Evolutionary conservation across 2,113 vertebrate genomes (phyloP), one percentile per base, ranked within the genome.

Genomic region (Edolisoma coerulescens): DNA sequence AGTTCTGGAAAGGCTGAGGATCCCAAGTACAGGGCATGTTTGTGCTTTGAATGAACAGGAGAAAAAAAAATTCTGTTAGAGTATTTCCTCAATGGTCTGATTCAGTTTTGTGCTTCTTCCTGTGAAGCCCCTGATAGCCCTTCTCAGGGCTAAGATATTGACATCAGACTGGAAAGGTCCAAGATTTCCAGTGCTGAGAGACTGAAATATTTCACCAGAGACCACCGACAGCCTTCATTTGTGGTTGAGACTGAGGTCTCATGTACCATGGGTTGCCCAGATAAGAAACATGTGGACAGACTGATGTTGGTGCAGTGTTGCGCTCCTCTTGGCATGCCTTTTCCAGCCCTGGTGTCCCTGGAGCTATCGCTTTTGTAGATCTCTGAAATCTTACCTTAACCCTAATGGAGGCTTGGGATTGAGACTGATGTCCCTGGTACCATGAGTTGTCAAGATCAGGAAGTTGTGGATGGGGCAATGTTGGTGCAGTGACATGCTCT

Each of bases 221-320:
- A 59, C 19, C 20, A 11, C 26, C 37, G 26, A 49, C 37, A 82
- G 20, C 37, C 37, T 65, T 90, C 35, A 11, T 22, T 23, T 24
- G 42, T 56, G 35, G 15, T 8, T 63, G 42, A 49, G 49, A 49
- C 35, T 69, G 41, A 70, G 32, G 42, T 9, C 1, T 2, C 13
- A 20, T 4, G 3, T 49, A 33, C 24, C 0, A 0, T 70, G 42
- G 18, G 12, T 17, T 49, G 23, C 56, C 24, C 42, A 63, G 32
- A 16, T 16, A 50, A 70, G 49, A 77, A 63, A 42, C 6, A 11
- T 3, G 3, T 47, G 41, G 41, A 33, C 41, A 56, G 32, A 56
- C 7, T 47, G 27, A 27, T 56, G 9, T 8, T 42, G 32, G 15
- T 42, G 50, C 21, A 73, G 26, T 27, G 32, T 3, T 35, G 41